A percentile compares a stretch with the other conserved stretches of the same genome.
phyloP scores from a whole-genome alignment of 1,140 invertebrate genomes.

The Brachionus rotundiformis region DNA sequence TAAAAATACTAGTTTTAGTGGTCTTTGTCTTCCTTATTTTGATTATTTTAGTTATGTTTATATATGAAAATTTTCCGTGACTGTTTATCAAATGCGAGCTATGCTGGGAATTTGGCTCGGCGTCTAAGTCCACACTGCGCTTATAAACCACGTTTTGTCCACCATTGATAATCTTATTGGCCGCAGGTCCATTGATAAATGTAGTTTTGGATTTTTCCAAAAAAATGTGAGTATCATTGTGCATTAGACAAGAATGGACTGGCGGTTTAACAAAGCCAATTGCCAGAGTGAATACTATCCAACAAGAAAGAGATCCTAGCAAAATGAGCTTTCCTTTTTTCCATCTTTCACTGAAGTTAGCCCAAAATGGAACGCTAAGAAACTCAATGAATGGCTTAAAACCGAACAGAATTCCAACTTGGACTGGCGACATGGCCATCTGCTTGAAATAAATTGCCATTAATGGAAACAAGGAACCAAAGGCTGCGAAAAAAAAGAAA shows the following conservation, averaged over 20 bases:
- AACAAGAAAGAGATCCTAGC: constrained; percentile 84
- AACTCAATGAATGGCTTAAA: constrained; percentile 92
- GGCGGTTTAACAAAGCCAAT: constrained; percentile 90
- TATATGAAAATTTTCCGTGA: not conserved
- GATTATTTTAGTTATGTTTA: constrained; percentile 12
- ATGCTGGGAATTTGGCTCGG: not conserved
- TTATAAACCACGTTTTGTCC: constrained; percentile 31
- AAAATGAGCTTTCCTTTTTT: constrained; percentile 72
- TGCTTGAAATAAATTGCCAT: constrained; percentile 98
- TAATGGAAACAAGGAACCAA: constrained; percentile 92
- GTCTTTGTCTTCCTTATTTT: constrained; percentile 33
- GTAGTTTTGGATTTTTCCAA: constrained; percentile 55
- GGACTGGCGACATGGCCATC: constrained; percentile 93
- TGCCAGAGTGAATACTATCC: constrained; percentile 93
- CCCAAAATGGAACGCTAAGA: constrained; percentile 95
- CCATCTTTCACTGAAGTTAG: constrained; percentile 79
- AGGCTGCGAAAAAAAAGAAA: constrained; percentile 98
- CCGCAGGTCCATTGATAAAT: not conserved
- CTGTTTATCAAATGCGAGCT: not conserved
- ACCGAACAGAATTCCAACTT: constrained; percentile 78
- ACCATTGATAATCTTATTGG: constrained; percentile 23
- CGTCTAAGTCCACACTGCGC: not conserved
- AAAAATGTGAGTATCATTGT: constrained; percentile 72
- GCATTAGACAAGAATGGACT: constrained; percentile 77
- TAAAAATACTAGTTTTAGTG: constrained; percentile 68